phyloP scores from a whole-genome alignment of 2,113 vertebrate genomes.

The Eurystomus gularis region DNA sequence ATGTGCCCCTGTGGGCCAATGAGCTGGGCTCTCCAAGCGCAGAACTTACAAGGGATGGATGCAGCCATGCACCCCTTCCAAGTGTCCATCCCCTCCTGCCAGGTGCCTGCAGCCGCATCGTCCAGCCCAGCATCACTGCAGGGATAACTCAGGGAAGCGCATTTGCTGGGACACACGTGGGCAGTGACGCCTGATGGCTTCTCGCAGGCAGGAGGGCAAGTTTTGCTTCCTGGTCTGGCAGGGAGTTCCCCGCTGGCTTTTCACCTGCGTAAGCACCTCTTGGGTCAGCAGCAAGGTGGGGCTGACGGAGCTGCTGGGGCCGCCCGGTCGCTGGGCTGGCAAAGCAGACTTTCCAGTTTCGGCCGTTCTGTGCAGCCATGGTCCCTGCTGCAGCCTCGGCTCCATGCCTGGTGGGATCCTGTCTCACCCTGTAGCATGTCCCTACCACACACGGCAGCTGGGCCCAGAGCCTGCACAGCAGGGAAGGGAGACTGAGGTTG shows the following conservation, averaged over 20 bases:
- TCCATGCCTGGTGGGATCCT: accelerated
- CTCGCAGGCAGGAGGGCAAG: background rate
- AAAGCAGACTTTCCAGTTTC: constrained; percentile 64
- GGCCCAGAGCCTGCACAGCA: accelerated
- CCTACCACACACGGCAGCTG: accelerated
- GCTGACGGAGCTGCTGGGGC: background rate
- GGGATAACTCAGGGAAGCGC: background rate
- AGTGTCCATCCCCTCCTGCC: background rate
- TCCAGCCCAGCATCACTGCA: background rate
- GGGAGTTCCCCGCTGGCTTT: constrained; percentile 49
- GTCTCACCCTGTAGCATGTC: background rate
- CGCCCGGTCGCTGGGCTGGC: background rate
- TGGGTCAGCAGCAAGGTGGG: constrained; percentile 31
- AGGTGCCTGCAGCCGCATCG: background rate
- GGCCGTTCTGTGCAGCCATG: background rate
- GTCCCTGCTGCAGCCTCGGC: background rate
- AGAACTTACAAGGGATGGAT: background rate
- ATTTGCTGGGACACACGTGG: background rate
- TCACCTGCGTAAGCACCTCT: background rate
- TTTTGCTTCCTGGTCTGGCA: constrained; percentile 27
- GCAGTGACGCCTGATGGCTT: background rate
- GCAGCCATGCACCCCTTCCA: background rate
- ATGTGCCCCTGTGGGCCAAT: accelerated
- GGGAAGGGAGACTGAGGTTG: background rate
- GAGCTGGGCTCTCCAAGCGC: background rate